Evolutionary conservation across 2,113 vertebrate genomes (phyloP), one percentile per base, ranked within the genome.

Genomic region (Callipepla californica): DNA sequence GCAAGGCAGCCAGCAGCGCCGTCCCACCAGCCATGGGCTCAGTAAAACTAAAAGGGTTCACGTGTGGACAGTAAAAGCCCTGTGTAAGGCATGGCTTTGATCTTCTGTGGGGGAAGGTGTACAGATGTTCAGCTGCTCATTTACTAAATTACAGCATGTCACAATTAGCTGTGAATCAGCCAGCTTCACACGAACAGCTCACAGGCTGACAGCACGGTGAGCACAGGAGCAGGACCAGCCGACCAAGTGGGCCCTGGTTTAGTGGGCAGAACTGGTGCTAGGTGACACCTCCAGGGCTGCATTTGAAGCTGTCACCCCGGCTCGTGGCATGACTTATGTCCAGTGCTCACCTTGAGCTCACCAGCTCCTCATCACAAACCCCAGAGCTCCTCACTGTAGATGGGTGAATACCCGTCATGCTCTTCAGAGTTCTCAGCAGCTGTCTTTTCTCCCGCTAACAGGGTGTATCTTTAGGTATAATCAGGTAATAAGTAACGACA

Each of bases 401-500:
- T 92, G 93, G 95, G 93, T 96, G 94, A 94, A 85, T 92, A 96
- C 91, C 92, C 92, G 42, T 94, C 90, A 83, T 81, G 95, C 93
- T 90, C 48, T 94, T 96, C 25, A 73, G 95, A 96, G 94, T 90
- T 95, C 94, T 92, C 94, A 95, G 94, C 91, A 96, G 94, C 93
- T 91, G 91, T 95, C 96, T 95, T 94, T 95, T 94, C 94, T 95
- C 90, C 93, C 84, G 92, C 93, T 96, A 92, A 95, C 90, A 94
- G 96, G 76, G 80, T 95, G 94, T 95, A 95, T 94, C 95, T 51
- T 96, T 96, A 94, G 90, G 85, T 95, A 95, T 95, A 94, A 96
- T 96, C 96, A 96, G 95, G 96, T 95, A 96, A 93, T 96, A 96
- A 96, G 93, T 96, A 96, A 96, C 96, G 94, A 96, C 96, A 96